These are phyloP conservation scores for Elanus axillaris DNA, from an alignment of 2,113 vertebrate species.

Conservation along the genomic window DNA sequence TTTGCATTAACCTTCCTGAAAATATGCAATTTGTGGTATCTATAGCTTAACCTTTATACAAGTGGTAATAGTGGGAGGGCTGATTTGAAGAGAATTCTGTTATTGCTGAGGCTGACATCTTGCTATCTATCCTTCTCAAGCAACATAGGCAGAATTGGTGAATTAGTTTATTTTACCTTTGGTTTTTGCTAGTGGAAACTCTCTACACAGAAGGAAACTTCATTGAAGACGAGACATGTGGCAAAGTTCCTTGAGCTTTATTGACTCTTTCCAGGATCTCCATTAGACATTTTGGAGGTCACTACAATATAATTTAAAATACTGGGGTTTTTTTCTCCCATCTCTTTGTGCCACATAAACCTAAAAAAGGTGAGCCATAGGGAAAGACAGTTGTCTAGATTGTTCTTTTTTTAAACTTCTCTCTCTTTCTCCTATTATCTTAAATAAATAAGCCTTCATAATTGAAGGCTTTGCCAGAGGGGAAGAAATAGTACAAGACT, in stretches of 20 bases:
- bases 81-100: neutral
- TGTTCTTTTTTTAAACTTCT: neutral
- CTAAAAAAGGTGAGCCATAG: neutral
- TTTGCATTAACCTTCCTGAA: neutral
- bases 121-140: neutral
- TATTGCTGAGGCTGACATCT: neutral
- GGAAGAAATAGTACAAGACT: neutral
- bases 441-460: neutral
- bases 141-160: neutral
- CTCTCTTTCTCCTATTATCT: neutral
- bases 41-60: neutral
- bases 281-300: neutral
- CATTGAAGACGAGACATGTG: neutral
- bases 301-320: neutral
- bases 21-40: neutral
- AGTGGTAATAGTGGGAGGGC: neutral
- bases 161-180: neutral
- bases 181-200: neutral
- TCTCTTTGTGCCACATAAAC: neutral
- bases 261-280: neutral
- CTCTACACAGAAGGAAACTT: neutral
- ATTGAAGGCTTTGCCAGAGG: neutral
- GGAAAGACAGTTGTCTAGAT: neutral
- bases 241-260: neutral
- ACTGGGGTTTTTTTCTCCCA: accelerated